Percentiles rank a stretch among this genome's conserved stretches.
These are phyloP conservation scores for Corvus moneduloides DNA, from an alignment of 2,113 vertebrate species.

Conservation along the genomic window DNA sequence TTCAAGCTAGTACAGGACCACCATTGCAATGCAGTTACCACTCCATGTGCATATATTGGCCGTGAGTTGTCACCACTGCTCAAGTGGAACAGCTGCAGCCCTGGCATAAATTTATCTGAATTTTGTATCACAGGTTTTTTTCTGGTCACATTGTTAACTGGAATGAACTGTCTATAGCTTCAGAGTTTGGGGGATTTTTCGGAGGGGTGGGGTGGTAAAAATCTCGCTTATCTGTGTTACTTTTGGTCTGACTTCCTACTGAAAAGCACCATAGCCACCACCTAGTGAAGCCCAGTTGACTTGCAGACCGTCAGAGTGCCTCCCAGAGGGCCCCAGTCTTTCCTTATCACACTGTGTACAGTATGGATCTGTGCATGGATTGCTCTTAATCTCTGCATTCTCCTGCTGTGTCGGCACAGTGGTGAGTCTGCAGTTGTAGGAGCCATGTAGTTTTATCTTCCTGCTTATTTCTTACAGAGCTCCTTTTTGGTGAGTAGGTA, in stretches of 20 bases:
- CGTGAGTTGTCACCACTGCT: not conserved
- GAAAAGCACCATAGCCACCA: not conserved
- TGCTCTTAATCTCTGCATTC: not conserved
- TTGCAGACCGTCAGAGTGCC: not conserved
- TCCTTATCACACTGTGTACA: not conserved
- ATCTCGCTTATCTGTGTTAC: not conserved
- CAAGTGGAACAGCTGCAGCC: not conserved
- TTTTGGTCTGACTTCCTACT: not conserved
- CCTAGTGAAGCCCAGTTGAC: not conserved
- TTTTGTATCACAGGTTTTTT: not conserved
- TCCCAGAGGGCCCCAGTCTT: not conserved
- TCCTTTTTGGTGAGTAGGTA: accelerated
- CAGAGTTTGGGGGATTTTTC: not conserved
- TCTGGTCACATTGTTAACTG: not conserved
- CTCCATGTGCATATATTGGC: not conserved
- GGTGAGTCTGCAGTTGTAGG: not conserved
- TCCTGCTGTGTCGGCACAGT: not conserved
- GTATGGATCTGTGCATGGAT: not conserved
- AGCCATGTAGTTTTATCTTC: not conserved
- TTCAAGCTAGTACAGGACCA: not conserved
- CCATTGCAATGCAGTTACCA: not conserved
- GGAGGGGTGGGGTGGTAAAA: not conserved
- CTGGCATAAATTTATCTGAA: not conserved
- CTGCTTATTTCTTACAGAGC: not conserved
- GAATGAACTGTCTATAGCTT: not conserved